Evolutionary conservation across 2,113 vertebrate genomes (phyloP).

Genomic region (Micromys minutus): DNA sequence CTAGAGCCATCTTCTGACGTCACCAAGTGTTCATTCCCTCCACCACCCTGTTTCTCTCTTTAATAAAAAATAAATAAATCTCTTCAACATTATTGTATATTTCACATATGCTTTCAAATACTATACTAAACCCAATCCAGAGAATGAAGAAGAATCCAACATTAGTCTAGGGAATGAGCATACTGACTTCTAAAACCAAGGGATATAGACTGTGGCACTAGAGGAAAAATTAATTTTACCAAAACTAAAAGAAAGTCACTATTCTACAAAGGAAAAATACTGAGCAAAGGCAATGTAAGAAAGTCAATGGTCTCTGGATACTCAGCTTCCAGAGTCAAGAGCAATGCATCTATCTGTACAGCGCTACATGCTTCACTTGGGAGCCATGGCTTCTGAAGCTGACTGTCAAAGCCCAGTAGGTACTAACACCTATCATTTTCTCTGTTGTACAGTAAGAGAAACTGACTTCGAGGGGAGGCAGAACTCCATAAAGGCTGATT

Average conservation of each 20-base stretch:
- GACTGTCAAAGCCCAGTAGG: background rate
- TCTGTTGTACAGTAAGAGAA: background rate
- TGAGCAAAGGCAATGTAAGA: background rate
- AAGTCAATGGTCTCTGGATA: constrained; percentile 1
- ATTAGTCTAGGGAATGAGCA: background rate
- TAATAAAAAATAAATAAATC: constrained; percentile 26
- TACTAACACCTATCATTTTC: background rate
- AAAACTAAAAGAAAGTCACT: constrained; percentile 26
- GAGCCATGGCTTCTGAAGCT: constrained; percentile 11
- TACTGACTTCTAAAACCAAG: constrained; percentile 42
- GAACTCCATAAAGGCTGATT: background rate
- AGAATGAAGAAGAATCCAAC: constrained; percentile 35
- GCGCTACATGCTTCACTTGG: background rate
- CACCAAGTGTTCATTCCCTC: background rate
- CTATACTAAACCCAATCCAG: constrained; percentile 52
- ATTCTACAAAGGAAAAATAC: background rate
- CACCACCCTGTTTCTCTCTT: background rate
- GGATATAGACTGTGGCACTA: background rate
- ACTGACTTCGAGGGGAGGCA: background rate
- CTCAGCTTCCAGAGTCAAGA: background rate
- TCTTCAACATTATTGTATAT: background rate
- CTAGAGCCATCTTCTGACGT: background rate
- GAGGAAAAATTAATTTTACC: constrained; percentile 20
- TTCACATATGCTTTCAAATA: constrained; percentile 50
- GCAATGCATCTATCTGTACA: background rate